Evolutionary conservation across 1,140 invertebrate species (phyloP).

Genomic region (Meloidogyne floridensis): DNA sequence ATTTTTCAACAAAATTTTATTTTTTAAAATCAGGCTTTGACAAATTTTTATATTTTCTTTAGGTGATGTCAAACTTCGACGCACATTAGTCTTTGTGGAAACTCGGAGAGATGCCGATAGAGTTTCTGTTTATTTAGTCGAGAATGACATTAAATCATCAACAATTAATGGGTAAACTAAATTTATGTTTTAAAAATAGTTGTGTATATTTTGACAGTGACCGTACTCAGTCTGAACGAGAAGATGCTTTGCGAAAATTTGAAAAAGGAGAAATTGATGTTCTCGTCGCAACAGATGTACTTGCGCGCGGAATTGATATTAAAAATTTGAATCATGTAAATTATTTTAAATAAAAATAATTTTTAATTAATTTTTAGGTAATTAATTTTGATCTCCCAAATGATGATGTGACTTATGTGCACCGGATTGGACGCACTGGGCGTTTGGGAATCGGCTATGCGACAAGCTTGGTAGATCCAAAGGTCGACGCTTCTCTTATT

Average conservation of each 20-base stretch:
- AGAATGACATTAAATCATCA: conserved; percentile 35
- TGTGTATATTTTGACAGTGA: not conserved
- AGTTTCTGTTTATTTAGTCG: conserved; percentile 75
- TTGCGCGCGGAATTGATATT: conserved; percentile 86
- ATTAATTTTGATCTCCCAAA: conserved; percentile 86
- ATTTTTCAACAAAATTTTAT: too few relatives aligned
- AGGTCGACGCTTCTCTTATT: not conserved
- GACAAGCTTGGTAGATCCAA: conserved; percentile 30
- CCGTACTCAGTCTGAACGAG: conserved; percentile 75
- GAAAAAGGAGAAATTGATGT: conserved; percentile 72
- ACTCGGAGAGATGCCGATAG: conserved; percentile 86
- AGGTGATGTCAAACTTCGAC: conserved; percentile 73
- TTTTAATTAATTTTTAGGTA: conserved; percentile 71
- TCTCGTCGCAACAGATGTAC: conserved; percentile 88
- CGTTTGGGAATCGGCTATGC: conserved; percentile 44
- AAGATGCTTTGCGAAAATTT: conserved; percentile 83
- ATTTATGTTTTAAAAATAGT: not conserved
- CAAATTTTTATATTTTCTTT: too few relatives aligned
- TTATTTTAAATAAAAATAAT: conserved; percentile 7
- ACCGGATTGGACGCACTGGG: conserved; percentile 83
- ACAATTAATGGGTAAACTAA: conserved; percentile 28
- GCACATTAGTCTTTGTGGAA: conserved; percentile 84
- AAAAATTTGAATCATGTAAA: conserved; percentile 80
- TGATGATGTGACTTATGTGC: conserved; percentile 90
- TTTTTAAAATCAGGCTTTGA: too few relatives aligned